These are phyloP conservation scores for Xiphophorus maculatus DNA, from an alignment of 2,113 vertebrate genomes.

Conservation along the genomic window DNA sequence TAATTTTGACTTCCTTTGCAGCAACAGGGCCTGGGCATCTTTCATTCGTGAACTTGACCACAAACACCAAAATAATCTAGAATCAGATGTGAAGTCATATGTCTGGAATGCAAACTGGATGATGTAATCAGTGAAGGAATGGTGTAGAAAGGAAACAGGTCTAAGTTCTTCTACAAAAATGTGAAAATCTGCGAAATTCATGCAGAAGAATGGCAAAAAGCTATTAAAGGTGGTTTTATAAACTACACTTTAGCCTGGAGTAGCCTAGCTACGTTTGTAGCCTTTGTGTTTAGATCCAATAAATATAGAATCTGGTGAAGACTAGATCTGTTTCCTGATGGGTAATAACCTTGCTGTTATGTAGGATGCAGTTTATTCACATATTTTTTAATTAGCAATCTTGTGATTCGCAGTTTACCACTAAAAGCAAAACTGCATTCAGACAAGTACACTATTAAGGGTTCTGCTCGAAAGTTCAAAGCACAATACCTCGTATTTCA, in stretches of 20 bases:
- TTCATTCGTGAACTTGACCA: too few species aligned
- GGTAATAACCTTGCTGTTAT: background rate
- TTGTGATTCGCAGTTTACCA: background rate
- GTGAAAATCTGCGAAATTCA: too few species aligned
- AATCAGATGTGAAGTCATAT: too few species aligned
- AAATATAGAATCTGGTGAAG: background rate
- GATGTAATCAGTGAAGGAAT: too few species aligned
- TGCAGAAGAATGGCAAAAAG: too few species aligned
- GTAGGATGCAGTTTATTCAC: background rate
- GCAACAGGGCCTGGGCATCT: too few species aligned
- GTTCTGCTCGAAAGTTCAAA: background rate
- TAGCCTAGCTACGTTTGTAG: background rate
- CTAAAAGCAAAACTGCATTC: background rate
- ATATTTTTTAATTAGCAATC: background rate
- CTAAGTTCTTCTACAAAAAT: too few species aligned
- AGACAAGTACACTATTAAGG: background rate
- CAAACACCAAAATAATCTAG: too few species aligned
- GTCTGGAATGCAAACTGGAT: too few species aligned
- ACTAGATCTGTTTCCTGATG: background rate
- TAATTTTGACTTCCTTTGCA: background rate
- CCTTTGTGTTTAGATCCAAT: background rate
- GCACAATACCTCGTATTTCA: background rate
- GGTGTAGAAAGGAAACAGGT: too few species aligned
- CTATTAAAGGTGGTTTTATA: too few species aligned
- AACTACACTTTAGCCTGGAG: background rate